Percentiles rank a stretch among this genome's conserved stretches.
Evolutionary conservation across 2,888 invertebrate genomes (phyloP).

Genomic region (Acanthoscelides obtectus): DNA sequence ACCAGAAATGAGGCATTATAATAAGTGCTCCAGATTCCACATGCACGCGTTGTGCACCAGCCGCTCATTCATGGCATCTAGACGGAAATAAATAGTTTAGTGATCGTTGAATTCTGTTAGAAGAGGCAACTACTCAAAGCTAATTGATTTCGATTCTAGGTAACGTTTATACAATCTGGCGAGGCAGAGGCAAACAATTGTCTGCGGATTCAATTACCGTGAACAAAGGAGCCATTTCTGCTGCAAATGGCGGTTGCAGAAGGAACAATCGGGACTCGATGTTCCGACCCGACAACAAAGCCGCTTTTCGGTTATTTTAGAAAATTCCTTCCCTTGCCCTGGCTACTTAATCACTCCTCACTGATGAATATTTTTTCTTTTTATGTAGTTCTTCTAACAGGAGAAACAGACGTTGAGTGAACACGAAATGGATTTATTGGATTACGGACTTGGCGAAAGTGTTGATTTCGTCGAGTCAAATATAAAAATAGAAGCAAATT

Average conservation of each 20-base stretch:
- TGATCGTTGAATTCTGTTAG: slow-evolving; percentile 9
- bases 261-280: slow-evolving; percentile 39
- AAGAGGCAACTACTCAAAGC: slow-evolving; percentile 30
- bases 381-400: no score
- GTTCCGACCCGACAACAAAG: slow-evolving; percentile 28
- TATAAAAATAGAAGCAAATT: no score
- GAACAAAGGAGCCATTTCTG: slow-evolving; percentile 46
- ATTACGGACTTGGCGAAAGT: no score
- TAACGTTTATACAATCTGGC: slow-evolving; percentile 43
- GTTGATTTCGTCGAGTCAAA: no score
- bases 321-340: slow-evolving; percentile 22
- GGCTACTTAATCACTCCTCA: slow-evolving; percentile 15
- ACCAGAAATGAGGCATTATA: not conserved
- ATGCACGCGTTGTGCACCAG: not conserved
- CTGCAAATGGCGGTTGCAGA: slow-evolving; percentile 45
- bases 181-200: slow-evolving; percentile 40
- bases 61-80: not conserved
- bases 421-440: not conserved
- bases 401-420: not conserved
- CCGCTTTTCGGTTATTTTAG: slow-evolving; percentile 29
- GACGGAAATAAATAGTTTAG: slow-evolving; percentile 17
- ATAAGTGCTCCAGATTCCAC: not conserved
- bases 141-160: slow-evolving; percentile 43
- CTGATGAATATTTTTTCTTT: slow-evolving; percentile 10
- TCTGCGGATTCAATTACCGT: slow-evolving; percentile 45